Conservation (phyloP, 2,888 invertebrate genomes). For the Alviniconcha strummeri region DNA sequence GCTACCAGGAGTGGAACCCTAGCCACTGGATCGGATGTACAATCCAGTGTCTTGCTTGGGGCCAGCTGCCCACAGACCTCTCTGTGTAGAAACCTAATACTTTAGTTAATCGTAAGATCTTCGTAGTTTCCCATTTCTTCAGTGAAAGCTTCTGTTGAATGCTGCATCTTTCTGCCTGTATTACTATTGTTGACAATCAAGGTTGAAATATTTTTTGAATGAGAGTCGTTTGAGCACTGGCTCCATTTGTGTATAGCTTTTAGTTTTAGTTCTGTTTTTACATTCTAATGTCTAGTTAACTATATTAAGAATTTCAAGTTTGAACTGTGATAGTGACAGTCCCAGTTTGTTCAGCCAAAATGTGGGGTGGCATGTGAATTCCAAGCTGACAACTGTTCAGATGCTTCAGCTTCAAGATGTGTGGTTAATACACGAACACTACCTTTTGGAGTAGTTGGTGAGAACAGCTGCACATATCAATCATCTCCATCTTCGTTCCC, state of each 20-base stretch:
- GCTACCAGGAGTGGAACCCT: too few relatives aligned
- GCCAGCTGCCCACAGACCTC: too few relatives aligned
- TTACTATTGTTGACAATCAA: too few relatives aligned
- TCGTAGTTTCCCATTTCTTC: too few relatives aligned
- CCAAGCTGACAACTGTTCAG: constrained; percentile 1
- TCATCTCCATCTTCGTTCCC: neutral
- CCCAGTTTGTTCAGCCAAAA: neutral
- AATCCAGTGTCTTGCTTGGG: too few relatives aligned
- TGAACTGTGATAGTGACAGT: constrained; percentile 15
- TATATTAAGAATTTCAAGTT: neutral
- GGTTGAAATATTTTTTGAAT: too few relatives aligned
- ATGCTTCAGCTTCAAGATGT: constrained; percentile 6
- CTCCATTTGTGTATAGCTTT: neutral
- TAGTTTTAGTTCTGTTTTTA: neutral
- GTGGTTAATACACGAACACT: neutral
- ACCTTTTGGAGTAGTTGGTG: neutral
- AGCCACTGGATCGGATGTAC: too few relatives aligned
- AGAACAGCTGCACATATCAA: neutral
- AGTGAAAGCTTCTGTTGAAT: too few relatives aligned
- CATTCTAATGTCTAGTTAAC: neutral
- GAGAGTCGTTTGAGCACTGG: too few relatives aligned
- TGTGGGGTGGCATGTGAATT: neutral
- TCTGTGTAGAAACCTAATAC: too few relatives aligned
- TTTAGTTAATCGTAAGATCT: too few relatives aligned
- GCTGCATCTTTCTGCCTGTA: too few relatives aligned